These are phyloP conservation scores for Drosophila suboccidentalis DNA, from an alignment of 2,888 invertebrate species.

Conservation along the genomic window DNA sequence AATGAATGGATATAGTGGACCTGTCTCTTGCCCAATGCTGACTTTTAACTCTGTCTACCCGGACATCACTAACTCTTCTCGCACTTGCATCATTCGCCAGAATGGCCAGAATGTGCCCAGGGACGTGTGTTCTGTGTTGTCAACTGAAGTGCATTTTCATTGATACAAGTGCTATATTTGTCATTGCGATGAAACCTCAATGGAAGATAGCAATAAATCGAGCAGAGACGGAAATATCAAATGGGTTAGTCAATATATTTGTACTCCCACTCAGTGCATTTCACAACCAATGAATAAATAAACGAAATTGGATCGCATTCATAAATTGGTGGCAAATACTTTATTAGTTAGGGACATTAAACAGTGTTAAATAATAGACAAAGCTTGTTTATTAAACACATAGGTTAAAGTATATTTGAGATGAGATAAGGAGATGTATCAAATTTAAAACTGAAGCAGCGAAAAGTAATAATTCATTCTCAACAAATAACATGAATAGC, in stretches of 20 bases:
- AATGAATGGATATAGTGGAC: conserved; percentile 56
- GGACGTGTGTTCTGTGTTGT: not conserved
- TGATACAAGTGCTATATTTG: conserved; percentile 44
- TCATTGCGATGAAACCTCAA: conserved; percentile 24
- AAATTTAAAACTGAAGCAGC: too few species aligned
- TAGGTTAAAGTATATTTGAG: too few species aligned
- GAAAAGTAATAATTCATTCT: too few species aligned
- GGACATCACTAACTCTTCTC: conserved; percentile 42
- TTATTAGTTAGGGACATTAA: not conserved
- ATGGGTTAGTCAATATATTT: not conserved
- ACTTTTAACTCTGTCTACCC: conserved; percentile 26
- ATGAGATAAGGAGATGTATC: too few species aligned
- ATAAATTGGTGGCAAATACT: not conserved
- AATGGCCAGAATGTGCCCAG: conserved; percentile 2
- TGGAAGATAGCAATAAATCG: conserved; percentile 17
- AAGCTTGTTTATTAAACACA: too few species aligned
- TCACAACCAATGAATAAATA: not conserved
- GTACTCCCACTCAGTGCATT: not conserved
- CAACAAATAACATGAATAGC: too few species aligned
- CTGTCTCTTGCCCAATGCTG: conserved; percentile 8
- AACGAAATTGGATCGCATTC: not conserved
- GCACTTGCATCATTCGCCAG: conserved; percentile 32
- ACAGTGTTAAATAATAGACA: too few species aligned
- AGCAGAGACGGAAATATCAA: not conserved
- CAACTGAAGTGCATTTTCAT: conserved; percentile 34